A percentile compares a stretch with the other conserved stretches of the same genome.
Conservation (phyloP, 2,113 vertebrate genomes). For the Chlamydotis undulata region DNA sequence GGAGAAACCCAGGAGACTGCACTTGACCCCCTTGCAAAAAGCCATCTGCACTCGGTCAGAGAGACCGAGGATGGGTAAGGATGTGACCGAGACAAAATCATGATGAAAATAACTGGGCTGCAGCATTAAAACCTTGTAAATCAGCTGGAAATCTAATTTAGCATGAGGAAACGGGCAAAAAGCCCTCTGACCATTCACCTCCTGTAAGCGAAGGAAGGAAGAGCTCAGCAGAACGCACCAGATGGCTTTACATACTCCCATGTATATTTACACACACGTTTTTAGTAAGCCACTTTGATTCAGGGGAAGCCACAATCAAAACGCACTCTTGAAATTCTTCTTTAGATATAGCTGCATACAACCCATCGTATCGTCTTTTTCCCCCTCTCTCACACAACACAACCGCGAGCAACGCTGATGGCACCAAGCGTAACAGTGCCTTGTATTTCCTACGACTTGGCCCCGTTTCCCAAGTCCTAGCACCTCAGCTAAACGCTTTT, state of each 20-base stretch:
- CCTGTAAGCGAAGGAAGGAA: fast-evolving
- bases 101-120: background rate
- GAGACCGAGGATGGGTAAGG: background rate
- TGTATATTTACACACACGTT: background rate
- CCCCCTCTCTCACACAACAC: background rate
- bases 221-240: background rate
- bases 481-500: background rate
- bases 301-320: background rate
- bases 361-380: background rate
- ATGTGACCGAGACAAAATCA: background rate
- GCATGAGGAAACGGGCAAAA: background rate
- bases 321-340: background rate
- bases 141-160: background rate
- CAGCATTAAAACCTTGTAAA: background rate
- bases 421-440: background rate
- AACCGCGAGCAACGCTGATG: background rate
- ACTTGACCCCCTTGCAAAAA: background rate
- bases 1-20: background rate
- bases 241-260: background rate
- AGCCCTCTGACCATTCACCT: background rate
- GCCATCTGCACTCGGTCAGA: background rate
- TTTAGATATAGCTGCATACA: background rate
- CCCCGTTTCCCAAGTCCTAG: background rate
- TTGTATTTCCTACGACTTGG: background rate
- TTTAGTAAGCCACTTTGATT: background rate